Evolutionary conservation across 2,888 invertebrate species (phyloP).

Genomic region (Agrochola lota): DNA sequence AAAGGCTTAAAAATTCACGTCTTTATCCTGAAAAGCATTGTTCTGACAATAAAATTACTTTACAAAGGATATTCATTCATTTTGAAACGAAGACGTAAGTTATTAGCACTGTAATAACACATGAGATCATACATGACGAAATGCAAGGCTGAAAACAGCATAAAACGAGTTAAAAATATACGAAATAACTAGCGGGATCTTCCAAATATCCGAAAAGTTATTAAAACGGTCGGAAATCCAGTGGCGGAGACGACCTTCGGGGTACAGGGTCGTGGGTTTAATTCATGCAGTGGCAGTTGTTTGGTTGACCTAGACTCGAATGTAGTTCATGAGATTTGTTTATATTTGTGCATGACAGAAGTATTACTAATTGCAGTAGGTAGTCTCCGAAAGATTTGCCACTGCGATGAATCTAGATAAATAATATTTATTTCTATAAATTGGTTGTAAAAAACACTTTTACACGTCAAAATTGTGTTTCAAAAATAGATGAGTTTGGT

Average conservation of each 20-base stretch:
- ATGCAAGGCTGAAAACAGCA: slow-evolving; percentile 37
- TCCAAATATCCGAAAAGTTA: slow-evolving; percentile 35
- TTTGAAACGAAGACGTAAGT: slow-evolving; percentile 11
- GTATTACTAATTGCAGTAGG: not conserved
- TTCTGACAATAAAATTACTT: slow-evolving; percentile 2
- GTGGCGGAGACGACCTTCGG: slow-evolving; percentile 29
- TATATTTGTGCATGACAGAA: not conserved
- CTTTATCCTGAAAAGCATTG: no score
- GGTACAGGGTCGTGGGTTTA: slow-evolving; percentile 25
- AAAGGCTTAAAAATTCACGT: not conserved
- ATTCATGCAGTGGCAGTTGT: slow-evolving; percentile 19
- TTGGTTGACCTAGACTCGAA: slow-evolving; percentile 34
- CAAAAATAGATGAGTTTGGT: not conserved
- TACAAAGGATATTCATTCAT: slow-evolving; percentile 3
- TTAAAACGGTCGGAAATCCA: slow-evolving; percentile 16
- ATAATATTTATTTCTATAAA: not conserved
- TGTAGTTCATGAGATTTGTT: slow-evolving; percentile 2
- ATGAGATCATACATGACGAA: slow-evolving; percentile 48
- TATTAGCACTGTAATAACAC: slow-evolving; percentile 22
- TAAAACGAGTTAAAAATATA: slow-evolving; percentile 50
- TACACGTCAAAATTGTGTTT: not conserved
- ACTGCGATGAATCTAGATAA: not conserved
- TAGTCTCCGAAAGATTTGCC: not conserved
- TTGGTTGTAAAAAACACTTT: not conserved
- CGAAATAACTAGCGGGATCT: slow-evolving; percentile 11